phyloP scores from a whole-genome alignment of 2,888 invertebrate genomes.

The Cataglyphis altisquamis region DNA sequence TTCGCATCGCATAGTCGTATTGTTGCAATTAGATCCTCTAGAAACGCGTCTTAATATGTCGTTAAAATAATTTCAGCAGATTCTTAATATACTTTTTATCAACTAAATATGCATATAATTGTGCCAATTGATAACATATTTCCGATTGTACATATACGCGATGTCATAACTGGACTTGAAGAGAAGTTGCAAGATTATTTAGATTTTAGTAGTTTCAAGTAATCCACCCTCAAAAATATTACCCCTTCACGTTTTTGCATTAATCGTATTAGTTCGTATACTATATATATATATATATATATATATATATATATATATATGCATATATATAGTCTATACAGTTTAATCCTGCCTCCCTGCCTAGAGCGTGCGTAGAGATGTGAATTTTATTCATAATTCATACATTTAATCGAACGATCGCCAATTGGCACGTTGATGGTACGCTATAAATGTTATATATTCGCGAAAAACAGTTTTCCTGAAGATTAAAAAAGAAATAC shows the following conservation, averaged over 20 bases:
- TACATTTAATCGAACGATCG: constrained; percentile 43
- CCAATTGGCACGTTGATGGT: constrained; percentile 27
- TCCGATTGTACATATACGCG: constrained; percentile 41
- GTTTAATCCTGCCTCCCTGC: constrained; percentile 50
- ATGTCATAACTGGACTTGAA: background rate
- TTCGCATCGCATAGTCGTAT: constrained; percentile 44
- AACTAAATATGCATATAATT: constrained; percentile 15
- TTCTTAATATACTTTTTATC: constrained; percentile 1
- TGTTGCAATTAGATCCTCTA: constrained; percentile 43
- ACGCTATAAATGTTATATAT: constrained; percentile 18
- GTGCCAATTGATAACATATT: constrained; percentile 3
- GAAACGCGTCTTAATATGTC: constrained; percentile 10
- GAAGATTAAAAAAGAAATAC: constrained; percentile 4
- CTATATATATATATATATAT: constrained; percentile 28
- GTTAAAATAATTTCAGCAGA: background rate
- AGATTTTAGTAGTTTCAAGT: constrained; percentile 18
- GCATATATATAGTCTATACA: constrained; percentile 19
- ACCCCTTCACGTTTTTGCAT: constrained; percentile 15
- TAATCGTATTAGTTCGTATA: constrained; percentile 20
- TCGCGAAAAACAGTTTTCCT: background rate
- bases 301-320: constrained; percentile 23
- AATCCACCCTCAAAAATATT: constrained; percentile 3
- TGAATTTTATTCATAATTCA: constrained; percentile 63
- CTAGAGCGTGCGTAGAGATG: constrained; percentile 68
- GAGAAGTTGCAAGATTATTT: constrained; percentile 12